These are phyloP conservation scores for Spinus olivaceus DNA, from an alignment of 2,797 vertebrate genomes.

Conservation along the genomic window DNA sequence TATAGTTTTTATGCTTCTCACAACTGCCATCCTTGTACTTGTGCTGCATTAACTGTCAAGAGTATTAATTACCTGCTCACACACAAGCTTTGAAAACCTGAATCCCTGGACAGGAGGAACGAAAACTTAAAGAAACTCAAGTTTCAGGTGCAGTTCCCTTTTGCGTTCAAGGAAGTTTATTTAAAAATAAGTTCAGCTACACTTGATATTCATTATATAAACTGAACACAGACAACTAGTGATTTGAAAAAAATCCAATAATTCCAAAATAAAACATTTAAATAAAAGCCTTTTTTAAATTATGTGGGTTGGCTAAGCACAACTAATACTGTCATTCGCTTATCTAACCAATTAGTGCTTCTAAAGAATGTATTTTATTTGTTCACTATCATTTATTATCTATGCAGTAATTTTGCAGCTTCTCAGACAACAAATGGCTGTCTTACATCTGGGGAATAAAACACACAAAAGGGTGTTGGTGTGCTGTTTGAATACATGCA, in stretches of 20 bases:
- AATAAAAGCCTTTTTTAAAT: constrained; percentile 27
- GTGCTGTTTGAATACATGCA: constrained; percentile 68
- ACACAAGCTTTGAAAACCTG: neutral
- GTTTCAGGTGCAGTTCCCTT: neutral
- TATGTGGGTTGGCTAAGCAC: neutral
- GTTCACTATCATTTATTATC: constrained; percentile 64
- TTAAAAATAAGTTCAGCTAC: neutral
- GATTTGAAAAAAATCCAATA: neutral
- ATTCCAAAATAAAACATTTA: constrained; percentile 20
- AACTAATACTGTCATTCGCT: constrained; percentile 47
- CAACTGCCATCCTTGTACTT: neutral
- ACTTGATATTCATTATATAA: neutral
- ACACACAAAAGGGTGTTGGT: constrained; percentile 50
- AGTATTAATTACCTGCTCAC: neutral
- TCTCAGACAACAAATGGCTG: constrained; percentile 58
- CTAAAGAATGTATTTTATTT: constrained; percentile 63
- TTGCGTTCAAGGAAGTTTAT: neutral
- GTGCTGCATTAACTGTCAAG: neutral
- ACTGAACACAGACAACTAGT: neutral
- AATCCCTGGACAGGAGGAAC: neutral
- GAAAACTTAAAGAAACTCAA: neutral
- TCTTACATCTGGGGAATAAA: constrained; percentile 67
- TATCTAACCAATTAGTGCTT: constrained; percentile 64
- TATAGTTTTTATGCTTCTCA: neutral
- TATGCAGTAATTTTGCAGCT: constrained; percentile 59